Evolutionary conservation across 1,140 invertebrate species (phyloP).

Genomic region (Dryas iulia): DNA sequence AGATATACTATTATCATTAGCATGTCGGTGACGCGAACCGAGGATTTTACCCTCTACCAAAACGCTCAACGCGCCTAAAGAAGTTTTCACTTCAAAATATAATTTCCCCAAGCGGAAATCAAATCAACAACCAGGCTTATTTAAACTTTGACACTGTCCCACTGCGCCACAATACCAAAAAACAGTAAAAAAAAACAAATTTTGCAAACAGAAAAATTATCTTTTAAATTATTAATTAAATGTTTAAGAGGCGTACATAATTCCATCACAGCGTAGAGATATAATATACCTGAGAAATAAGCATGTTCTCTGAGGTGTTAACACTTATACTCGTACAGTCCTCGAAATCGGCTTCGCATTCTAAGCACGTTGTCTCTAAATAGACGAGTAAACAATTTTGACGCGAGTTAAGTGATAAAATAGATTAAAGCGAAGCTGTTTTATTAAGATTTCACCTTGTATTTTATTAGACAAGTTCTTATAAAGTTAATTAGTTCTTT

Average conservation of each 20-base stretch:
- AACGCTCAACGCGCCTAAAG: no score
- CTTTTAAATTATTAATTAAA: not conserved
- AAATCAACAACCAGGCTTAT: no score
- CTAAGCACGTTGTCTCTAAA: conserved; percentile 26
- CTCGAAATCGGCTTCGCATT: conserved; percentile 11
- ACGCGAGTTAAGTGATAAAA: conserved; percentile 22
- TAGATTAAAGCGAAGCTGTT: conserved; percentile 15
- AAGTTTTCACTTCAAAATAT: no score
- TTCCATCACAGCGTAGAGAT: not conserved
- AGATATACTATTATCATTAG: no score
- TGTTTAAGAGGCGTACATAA: not conserved
- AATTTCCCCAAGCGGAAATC: no score
- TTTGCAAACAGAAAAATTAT: no score
- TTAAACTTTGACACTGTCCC: no score
- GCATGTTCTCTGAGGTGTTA: conserved; percentile 11
- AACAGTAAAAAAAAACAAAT: no score
- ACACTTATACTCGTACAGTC: conserved; percentile 21
- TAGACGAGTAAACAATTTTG: conserved; percentile 30
- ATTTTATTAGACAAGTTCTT: not conserved
- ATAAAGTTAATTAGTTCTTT: not conserved
- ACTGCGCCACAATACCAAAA: no score
- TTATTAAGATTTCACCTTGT: conserved; percentile 7
- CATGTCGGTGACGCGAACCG: no score
- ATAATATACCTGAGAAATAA: not conserved
- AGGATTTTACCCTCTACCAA: no score